Conservation (phyloP, 2,888 invertebrate genomes). For the Drosophila putrida region DNA sequence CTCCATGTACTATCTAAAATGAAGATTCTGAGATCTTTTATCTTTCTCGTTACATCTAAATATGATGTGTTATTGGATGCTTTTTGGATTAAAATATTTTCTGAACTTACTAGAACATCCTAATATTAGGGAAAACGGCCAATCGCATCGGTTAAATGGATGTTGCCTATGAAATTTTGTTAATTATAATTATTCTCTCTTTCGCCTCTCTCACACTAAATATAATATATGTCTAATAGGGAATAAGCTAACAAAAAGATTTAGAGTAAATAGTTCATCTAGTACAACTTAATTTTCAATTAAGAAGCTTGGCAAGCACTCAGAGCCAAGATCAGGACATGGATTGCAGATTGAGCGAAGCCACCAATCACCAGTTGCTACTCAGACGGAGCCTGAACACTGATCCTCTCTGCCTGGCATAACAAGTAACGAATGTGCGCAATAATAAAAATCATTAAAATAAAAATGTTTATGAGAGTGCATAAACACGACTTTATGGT, state of each 20-base stretch:
- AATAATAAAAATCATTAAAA: constrained; percentile 84
- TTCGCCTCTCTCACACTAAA: not conserved
- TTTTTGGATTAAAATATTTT: too few species aligned
- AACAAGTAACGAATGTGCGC: constrained; percentile 81
- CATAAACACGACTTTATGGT: constrained; percentile 72
- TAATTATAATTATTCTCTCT: not conserved
- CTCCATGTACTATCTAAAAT: too few species aligned
- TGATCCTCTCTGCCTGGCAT: constrained; percentile 64
- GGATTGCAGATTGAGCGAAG: constrained; percentile 35
- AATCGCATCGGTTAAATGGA: not conserved
- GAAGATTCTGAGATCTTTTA: too few species aligned
- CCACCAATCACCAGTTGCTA: not conserved
- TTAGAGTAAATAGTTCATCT: not conserved
- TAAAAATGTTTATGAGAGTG: constrained; percentile 84
- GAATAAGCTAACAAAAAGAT: not conserved
- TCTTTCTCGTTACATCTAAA: too few species aligned
- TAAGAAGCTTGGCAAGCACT: constrained; percentile 37
- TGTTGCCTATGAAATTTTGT: not conserved
- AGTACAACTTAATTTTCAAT: not conserved
- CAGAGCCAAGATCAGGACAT: constrained; percentile 51
- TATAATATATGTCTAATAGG: not conserved
- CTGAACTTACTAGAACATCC: too few species aligned
- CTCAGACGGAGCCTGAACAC: constrained; percentile 7
- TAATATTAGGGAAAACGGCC: not conserved
- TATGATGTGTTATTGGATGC: too few species aligned